Evolutionary conservation across 2,113 vertebrate genomes (phyloP), one percentile per base, ranked within the genome.

Genomic region (Epinephelus moara): DNA sequence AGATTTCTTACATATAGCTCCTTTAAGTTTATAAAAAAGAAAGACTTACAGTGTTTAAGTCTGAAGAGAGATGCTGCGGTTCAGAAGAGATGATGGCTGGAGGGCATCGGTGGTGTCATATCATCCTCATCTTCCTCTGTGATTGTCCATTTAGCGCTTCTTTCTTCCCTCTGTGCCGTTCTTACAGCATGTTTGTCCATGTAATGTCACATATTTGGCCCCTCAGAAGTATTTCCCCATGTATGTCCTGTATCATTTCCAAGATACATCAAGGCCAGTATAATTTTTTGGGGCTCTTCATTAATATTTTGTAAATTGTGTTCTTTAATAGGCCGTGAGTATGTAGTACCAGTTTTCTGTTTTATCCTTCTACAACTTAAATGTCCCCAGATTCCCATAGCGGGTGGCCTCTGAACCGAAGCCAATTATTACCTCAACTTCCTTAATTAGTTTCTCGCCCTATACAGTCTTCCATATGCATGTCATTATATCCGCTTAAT

Each of bases 401-500:
- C 63, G 11, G 1, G 19, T 57, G 73, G 66, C 79, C 86, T 85
- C 70, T 83, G 73, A 89, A 79, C 70, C 80, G 80, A 87, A 88
- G 69, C 67, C 81, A 82, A 70, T 83, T 85, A 80, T 77, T 72
- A 78, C 83, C 75, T 80, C 72, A 77, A 73, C 55, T 84, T 59
- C 57, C 67, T 78, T 90, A 86, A 86, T 90, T 81, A 84, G 78
- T 80, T 82, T 72, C 75, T 77, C 25, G 6, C 23, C 76, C 42
- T 79, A 74, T 92, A 84, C 6, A 0, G 55, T 83, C 74, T 55
- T 72, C 76, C 87, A 85, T 84, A 79, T 85, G 85, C 82, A 75
- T 62, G 82, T 72, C 69, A 84, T 88, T 89, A 88, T 69, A 84
- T 67, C 73, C n/a, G 27, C 69, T 84, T 80, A 82, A 85, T 86